Evolutionary conservation across 2,113 vertebrate species (phyloP), one percentile per base, ranked within the genome.

Genomic region (Gavia stellata): DNA sequence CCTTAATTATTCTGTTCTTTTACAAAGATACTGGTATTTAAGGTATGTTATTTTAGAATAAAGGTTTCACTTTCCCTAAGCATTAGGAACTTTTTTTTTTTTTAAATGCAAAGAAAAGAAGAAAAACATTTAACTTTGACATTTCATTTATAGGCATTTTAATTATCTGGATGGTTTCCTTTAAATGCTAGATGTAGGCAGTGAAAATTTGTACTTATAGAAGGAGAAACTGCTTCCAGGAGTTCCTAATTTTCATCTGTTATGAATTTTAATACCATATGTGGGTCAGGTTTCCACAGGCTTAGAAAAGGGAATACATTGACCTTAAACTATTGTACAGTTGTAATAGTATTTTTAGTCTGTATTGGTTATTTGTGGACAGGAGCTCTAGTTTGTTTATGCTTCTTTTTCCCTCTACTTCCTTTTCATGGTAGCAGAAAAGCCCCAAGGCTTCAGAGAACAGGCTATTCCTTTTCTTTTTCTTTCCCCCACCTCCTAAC

Each of bases 61-160:
- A 98, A 97, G 56, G 75, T 95, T 98, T 98, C 61, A 70, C 83
- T 97, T 97, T 97, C 90, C 72, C 66, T 91, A 95, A 97, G 87
- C 67, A 95, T 96, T 97, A 92, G 38, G 71, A 94, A n/a, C n/a
- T n/a, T n/a, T 44, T 92, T 91, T 29, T 31, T 31, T 42, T 26
- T 17, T 4, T 4, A 90, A 94, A 34, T 0, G 4, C 4, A 55
- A 62, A 53, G 10, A 49, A 84, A 65, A 49, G 19, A 88, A 77
- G 23, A 84, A 97, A 97, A 98, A 97, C 95, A 98, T 98, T 98
- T 98, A 98, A 98, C 80, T 97, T 97, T 97, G 96, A 98, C 97
- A 97, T 98, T 98, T 98, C 96, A 96, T 98, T 98, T 98, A 98
- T 97, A 98, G 97, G 88, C 79, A 97, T 98, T 98, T 98, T 98